Evolutionary conservation across 1,140 invertebrate genomes (phyloP), one percentile per base, ranked within the genome.

Genomic region (Geopemphigus sp.): DNA sequence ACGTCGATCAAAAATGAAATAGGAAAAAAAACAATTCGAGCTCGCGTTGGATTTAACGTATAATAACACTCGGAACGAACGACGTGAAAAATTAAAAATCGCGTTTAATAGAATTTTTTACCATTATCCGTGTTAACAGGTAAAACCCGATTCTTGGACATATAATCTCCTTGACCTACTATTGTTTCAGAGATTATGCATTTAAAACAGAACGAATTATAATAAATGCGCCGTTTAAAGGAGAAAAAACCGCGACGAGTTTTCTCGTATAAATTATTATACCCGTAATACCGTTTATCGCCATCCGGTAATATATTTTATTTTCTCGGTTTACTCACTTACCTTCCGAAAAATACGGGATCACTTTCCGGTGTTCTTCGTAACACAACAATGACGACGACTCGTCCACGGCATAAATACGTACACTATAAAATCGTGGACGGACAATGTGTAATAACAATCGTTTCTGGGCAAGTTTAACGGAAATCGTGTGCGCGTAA

Each of bases 141-240:
- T 22, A 53, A 50, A 72, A 72, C 68, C 68, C 53, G 68, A 39
- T n/a, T n/a, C 53, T 1, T 1, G 5, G 8, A 29, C 4, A 29
- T 50, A n/a, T 57, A 73, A 54, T 57, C 19, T 39, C 70, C 70
- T 73, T 73, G 70, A 73, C 70, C 70, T 29, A 73, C 70, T 73
- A 53, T n/a, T 56, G 70, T n/a, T 56, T 57, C 70, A 73, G 70
- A 53, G 50, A 73, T 73, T 73, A 54, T 19, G 39, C 19, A 32
- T 32, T 73, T 57, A n/a, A 66, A 66, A 66, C 19, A 32, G 19
- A 66, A n/a, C 22, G 8, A 4, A 39, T 8, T 39, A 39, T 26
- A 61, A 61, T 61, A 29, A 61, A 29, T 72, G 53, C 26, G 22
- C n/a, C 11, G 63, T 66, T 8, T 72, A 73, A 56, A 15, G 32